Conservation (phyloP, 2,888 invertebrate species). For the Bimastos eiseni region DNA sequence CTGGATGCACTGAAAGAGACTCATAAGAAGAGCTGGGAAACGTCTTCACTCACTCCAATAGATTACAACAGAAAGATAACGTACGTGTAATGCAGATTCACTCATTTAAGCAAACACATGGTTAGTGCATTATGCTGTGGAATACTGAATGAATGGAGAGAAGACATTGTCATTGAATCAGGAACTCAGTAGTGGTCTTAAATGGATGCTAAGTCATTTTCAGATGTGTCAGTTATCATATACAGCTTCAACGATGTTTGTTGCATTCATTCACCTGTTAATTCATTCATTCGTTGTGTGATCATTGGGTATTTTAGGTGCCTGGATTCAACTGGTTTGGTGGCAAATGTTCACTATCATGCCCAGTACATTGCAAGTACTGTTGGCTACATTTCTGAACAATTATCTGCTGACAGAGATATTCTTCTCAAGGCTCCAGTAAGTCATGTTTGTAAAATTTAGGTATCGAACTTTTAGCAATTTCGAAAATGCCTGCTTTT, state of each 20-base stretch:
- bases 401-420: slow-evolving; percentile 55
- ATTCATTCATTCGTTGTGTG: neutral
- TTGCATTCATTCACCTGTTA: neutral
- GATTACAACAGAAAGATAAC: slow-evolving; percentile 51
- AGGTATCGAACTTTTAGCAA: neutral
- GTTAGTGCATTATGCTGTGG: neutral
- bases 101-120: neutral
- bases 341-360: slow-evolving; percentile 62
- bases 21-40: slow-evolving; percentile 63
- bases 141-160: neutral
- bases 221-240: neutral
- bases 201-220: neutral
- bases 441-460: neutral
- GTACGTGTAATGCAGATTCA: slow-evolving; percentile 14
- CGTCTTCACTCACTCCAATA: slow-evolving; percentile 58
- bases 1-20: slow-evolving; percentile 60
- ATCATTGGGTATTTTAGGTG: slow-evolving; percentile 52
- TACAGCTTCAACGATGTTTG: neutral
- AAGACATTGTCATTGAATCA: neutral
- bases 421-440: slow-evolving; percentile 54
- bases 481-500: neutral
- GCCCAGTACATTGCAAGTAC: slow-evolving; percentile 60
- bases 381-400: slow-evolving; percentile 58
- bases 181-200: neutral
- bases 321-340: slow-evolving; percentile 61